Evolutionary conservation across 2,888 invertebrate species (phyloP).

Genomic region (Argyra leucocephala): DNA sequence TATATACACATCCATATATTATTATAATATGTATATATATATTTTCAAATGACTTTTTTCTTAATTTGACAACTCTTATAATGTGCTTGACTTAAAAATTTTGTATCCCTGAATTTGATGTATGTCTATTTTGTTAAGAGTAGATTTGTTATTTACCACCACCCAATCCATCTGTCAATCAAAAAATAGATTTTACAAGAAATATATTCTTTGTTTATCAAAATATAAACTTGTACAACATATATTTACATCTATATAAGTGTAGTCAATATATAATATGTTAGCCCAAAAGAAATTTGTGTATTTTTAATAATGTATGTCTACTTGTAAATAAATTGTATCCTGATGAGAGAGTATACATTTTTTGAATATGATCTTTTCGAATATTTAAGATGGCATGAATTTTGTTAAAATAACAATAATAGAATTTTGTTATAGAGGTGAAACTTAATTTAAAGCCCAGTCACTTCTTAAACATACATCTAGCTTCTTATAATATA

Average conservation of each 20-base stretch:
- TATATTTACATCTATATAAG: neutral
- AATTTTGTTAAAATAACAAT: too few species aligned
- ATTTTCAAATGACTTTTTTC: neutral
- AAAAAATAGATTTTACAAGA: neutral
- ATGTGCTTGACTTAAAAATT: neutral
- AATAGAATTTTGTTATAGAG: too few species aligned
- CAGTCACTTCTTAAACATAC: too few species aligned
- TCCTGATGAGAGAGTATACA: too few species aligned
- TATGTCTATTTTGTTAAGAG: neutral
- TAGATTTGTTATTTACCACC: constrained; percentile 5
- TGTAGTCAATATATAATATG: neutral
- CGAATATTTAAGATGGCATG: too few species aligned
- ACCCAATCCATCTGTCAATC: constrained; percentile 10
- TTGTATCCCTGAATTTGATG: neutral
- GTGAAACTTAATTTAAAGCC: too few species aligned
- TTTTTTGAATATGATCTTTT: too few species aligned
- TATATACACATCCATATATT: too few species aligned
- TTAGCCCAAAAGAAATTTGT: neutral
- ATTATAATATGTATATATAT: too few species aligned
- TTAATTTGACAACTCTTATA: constrained; percentile 1
- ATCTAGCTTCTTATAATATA: too few species aligned
- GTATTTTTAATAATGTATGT: too few species aligned
- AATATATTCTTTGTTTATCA: neutral
- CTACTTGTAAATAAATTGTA: too few species aligned
- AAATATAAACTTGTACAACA: neutral